Evolutionary conservation across 2,888 invertebrate species (phyloP).

Genomic region (Automeris io): DNA sequence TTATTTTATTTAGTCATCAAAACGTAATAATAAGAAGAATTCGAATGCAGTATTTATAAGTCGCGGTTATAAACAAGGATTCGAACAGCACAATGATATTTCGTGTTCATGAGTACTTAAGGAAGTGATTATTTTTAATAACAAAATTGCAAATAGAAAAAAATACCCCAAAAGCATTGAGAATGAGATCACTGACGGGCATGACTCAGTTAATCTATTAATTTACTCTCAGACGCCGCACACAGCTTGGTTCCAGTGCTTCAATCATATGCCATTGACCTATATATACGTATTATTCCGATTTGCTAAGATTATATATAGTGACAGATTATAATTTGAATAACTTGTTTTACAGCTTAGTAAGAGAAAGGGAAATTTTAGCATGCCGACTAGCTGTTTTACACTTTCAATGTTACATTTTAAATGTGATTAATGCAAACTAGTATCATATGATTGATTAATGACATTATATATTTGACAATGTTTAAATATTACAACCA

Average conservation of each 20-base stretch:
- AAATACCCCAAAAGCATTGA: slow-evolving; percentile 16
- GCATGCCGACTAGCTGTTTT: not conserved
- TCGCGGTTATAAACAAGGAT: too few species aligned
- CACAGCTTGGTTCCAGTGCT: slow-evolving; percentile 35
- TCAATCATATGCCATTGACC: slow-evolving; percentile 50
- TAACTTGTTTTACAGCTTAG: slow-evolving; percentile 4
- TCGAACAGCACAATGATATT: too few species aligned
- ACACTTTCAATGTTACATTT: not conserved
- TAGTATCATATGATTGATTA: too few species aligned
- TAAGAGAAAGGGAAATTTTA: slow-evolving; percentile 3
- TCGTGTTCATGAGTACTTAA: slow-evolving; percentile 7
- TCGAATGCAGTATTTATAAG: too few species aligned
- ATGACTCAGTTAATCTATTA: slow-evolving; percentile 52
- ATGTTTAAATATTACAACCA: too few species aligned
- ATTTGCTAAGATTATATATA: slow-evolving; percentile 5
- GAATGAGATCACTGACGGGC: slow-evolving; percentile 42
- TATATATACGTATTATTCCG: slow-evolving; percentile 24
- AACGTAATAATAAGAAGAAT: not conserved
- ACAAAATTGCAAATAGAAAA: slow-evolving; percentile 18
- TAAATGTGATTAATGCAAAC: not conserved
- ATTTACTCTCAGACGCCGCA: slow-evolving; percentile 30
- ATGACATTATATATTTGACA: too few species aligned
- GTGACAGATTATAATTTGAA: not conserved
- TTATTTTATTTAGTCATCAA: not conserved
- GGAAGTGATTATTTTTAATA: slow-evolving; percentile 30